phyloP scores from a whole-genome alignment of 2,888 invertebrate genomes.

The Luperina nickerlii region DNA sequence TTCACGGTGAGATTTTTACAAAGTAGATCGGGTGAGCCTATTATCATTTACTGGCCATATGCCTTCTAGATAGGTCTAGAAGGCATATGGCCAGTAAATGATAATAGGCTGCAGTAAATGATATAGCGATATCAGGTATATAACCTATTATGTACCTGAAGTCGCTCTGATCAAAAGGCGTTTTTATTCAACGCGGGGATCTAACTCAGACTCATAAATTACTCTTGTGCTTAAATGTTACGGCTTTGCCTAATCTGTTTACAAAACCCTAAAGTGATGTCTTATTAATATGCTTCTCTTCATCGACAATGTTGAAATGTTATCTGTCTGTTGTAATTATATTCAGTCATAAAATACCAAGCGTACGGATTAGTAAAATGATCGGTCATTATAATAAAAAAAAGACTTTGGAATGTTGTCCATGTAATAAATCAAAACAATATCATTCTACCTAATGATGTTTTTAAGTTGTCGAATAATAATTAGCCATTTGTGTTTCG shows the following conservation, averaged over 20 bases:
- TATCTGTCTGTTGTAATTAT: slow-evolving; percentile 46
- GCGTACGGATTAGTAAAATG: slow-evolving; percentile 45
- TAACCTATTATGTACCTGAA: neutral
- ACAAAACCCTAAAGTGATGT: slow-evolving; percentile 27
- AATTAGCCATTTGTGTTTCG: slow-evolving; percentile 47
- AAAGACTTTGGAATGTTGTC: slow-evolving; percentile 60
- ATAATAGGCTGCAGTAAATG: no score
- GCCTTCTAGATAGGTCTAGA: neutral
- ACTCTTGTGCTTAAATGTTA: slow-evolving; percentile 3
- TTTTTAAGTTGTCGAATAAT: slow-evolving; percentile 52
- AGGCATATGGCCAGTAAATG: no score
- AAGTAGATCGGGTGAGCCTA: neutral
- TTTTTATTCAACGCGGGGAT: neutral
- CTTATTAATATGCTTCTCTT: slow-evolving; percentile 35
- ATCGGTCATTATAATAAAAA: slow-evolving; percentile 59
- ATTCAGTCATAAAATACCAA: slow-evolving; percentile 39
- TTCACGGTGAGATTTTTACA: neutral
- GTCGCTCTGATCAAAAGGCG: neutral
- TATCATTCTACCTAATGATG: slow-evolving; percentile 61
- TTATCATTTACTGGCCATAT: neutral
- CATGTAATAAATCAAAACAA: slow-evolving; percentile 58
- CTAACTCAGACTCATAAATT: slow-evolving; percentile 20
- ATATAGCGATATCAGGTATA: no score
- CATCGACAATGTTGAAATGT: slow-evolving; percentile 46
- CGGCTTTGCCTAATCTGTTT: slow-evolving; percentile 33